A percentile compares a stretch with the other conserved stretches of the same genome.
Conservation (phyloP, 2,888 invertebrate genomes). For the Gymnocheta viridis region DNA sequence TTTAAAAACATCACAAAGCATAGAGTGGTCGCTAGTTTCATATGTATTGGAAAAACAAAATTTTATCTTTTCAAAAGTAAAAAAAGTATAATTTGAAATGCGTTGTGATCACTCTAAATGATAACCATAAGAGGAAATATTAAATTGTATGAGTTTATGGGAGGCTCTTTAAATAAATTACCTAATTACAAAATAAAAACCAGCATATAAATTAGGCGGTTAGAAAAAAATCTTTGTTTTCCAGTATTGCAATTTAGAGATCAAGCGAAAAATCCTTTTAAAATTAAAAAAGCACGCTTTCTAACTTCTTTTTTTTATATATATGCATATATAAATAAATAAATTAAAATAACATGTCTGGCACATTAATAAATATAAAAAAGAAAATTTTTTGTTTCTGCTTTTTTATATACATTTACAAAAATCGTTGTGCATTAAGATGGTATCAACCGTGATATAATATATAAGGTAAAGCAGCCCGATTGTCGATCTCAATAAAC, state of each 20-base stretch:
- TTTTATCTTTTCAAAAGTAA: not conserved
- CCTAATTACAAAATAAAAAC: slow-evolving; percentile 12
- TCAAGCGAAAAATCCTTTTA: slow-evolving; percentile 11
- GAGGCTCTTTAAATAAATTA: slow-evolving; percentile 29
- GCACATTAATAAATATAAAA: slow-evolving; percentile 60
- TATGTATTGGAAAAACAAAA: slow-evolving; percentile 22
- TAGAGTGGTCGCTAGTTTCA: slow-evolving; percentile 23
- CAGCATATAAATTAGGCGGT: not conserved
- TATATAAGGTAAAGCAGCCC: no score
- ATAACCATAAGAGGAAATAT: not conserved
- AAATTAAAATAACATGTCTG: slow-evolving; percentile 59
- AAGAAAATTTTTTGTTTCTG: slow-evolving; percentile 1
- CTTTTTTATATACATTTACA: slow-evolving; percentile 5
- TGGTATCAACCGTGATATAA: not conserved
- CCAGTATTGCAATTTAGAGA: slow-evolving; percentile 23
- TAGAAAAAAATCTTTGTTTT: slow-evolving; percentile 30
- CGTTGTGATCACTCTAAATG: slow-evolving; percentile 49
- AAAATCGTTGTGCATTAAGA: slow-evolving; percentile 5
- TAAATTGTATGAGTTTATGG: slow-evolving; percentile 30
- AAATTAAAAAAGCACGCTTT: slow-evolving; percentile 58
- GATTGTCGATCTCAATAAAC: no score
- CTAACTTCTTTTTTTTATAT: slow-evolving; percentile 51
- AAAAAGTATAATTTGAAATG: slow-evolving; percentile 16
- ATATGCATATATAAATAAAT: slow-evolving; percentile 29
- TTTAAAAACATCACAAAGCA: slow-evolving; percentile 13